Percentiles rank a stretch among this genome's conserved stretches.
phyloP scores from a whole-genome alignment of 2,888 invertebrate genomes.

The Synanthedon tipuliformis region DNA sequence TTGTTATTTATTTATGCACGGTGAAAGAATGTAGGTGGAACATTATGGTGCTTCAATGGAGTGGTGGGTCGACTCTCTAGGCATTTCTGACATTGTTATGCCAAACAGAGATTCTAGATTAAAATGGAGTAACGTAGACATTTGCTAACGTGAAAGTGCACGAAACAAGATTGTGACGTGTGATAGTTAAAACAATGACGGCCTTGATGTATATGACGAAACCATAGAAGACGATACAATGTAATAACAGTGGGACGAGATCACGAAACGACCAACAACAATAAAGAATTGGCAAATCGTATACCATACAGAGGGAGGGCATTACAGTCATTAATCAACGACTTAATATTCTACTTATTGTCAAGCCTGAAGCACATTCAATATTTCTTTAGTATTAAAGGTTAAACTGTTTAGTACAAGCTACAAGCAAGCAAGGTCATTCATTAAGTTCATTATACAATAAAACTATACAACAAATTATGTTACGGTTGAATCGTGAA shows the following conservation, averaged over 20 bases:
- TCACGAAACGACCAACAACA: slow-evolving; percentile 18
- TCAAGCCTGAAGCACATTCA: slow-evolving; percentile 13
- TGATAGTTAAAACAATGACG: slow-evolving; percentile 43
- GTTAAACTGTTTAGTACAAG: slow-evolving; percentile 12
- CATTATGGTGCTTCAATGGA: not conserved
- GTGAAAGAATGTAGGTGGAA: slow-evolving; percentile 5
- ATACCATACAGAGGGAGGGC: slow-evolving; percentile 16
- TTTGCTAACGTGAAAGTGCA: slow-evolving; percentile 33
- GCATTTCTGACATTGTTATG: not conserved
- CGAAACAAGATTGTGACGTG: slow-evolving; percentile 26
- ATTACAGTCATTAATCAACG: slow-evolving; percentile 32
- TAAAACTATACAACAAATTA: slow-evolving; percentile 8
- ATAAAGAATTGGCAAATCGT: slow-evolving; percentile 30
- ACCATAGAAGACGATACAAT: slow-evolving; percentile 25
- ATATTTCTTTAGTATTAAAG: slow-evolving; percentile 11
- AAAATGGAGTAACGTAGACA: not conserved
- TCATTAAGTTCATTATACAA: slow-evolving; percentile 8
- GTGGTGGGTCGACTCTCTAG: slow-evolving; percentile 2
- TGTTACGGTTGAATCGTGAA: slow-evolving; percentile 6
- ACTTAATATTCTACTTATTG: slow-evolving; percentile 23
- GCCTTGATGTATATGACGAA: slow-evolving; percentile 31
- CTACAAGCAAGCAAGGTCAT: slow-evolving; percentile 4
- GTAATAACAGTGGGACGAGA: slow-evolving; percentile 23
- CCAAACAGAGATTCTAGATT: not conserved
- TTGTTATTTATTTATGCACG: slow-evolving; percentile 4